Percentiles rank a stretch among this genome's conserved stretches.
Conservation (phyloP, 2,113 vertebrate species). For the Upupa epops region DNA sequence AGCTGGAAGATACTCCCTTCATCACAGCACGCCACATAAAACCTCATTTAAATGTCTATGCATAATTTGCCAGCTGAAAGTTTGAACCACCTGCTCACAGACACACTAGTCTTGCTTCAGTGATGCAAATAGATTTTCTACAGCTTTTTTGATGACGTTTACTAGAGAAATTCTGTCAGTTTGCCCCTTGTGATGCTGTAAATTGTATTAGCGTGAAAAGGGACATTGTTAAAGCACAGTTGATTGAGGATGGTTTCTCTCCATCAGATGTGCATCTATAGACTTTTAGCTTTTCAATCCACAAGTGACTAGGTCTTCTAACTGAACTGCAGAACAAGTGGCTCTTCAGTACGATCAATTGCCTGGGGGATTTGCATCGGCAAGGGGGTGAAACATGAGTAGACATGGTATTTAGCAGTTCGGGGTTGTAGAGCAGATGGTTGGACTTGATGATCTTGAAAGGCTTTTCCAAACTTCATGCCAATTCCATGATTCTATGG, state of each 20-base stretch:
- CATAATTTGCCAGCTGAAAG: constrained; percentile 63
- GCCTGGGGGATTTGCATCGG: not conserved
- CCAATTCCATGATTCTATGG: no score
- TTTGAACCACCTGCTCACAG: constrained; percentile 52
- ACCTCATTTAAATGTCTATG: constrained; percentile 59
- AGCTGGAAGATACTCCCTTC: constrained; percentile 54
- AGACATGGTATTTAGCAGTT: no score
- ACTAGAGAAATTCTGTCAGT: constrained; percentile 6
- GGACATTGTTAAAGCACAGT: not conserved
- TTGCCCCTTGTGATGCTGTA: not conserved
- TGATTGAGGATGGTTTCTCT: constrained; percentile 13
- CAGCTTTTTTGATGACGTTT: not conserved
- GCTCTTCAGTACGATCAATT: not conserved
- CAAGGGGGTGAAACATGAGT: no score
- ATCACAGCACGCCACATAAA: constrained; percentile 37
- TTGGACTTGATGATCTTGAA: no score
- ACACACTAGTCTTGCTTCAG: not conserved
- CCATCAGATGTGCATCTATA: not conserved
- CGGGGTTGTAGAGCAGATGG: no score
- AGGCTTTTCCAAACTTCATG: no score
- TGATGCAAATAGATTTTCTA: constrained; percentile 22
- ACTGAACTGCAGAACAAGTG: not conserved
- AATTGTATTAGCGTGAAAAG: constrained; percentile 19
- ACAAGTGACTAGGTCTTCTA: not conserved
- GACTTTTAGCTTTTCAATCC: not conserved